Evolutionary conservation across 2,888 invertebrate genomes (phyloP).

Genomic region (Laothoe populi): DNA sequence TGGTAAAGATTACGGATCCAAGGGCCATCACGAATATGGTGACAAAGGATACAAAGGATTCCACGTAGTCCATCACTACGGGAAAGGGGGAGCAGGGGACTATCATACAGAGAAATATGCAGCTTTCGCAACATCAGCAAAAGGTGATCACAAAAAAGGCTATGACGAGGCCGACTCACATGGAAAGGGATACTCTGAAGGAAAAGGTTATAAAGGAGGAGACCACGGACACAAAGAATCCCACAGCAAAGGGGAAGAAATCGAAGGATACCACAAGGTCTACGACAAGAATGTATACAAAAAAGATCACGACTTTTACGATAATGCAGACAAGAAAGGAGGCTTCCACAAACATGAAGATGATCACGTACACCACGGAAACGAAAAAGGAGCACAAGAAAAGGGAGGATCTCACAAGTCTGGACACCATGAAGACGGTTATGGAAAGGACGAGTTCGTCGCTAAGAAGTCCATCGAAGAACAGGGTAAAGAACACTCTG

Average conservation of each 20-base stretch:
- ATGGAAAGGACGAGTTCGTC: constrained; percentile 78
- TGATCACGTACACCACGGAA: constrained; percentile 78
- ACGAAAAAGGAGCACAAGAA: constrained; percentile 77
- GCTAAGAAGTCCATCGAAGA: constrained; percentile 79
- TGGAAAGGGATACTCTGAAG: constrained; percentile 79
- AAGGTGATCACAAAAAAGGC: constrained; percentile 81
- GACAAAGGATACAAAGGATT: constrained; percentile 82
- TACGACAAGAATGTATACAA: constrained; percentile 89
- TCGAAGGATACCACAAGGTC: constrained; percentile 88
- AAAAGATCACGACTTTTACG: constrained; percentile 89
- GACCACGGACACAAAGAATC: constrained; percentile 79
- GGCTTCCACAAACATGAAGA: constrained; percentile 85
- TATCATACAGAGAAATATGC: constrained; percentile 82
- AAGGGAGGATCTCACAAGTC: constrained; percentile 83
- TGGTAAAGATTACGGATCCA: constrained; percentile 70
- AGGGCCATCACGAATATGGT: constrained; percentile 74
- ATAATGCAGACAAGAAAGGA: constrained; percentile 86
- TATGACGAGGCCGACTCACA: constrained; percentile 78
- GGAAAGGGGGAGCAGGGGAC: constrained; percentile 82
- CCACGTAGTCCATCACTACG: constrained; percentile 75
- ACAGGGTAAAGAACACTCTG: constrained; percentile 76
- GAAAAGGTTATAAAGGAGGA: constrained; percentile 79
- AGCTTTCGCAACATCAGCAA: constrained; percentile 79
- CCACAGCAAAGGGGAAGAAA: constrained; percentile 86
- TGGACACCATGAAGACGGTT: constrained; percentile 74